Percentiles rank a stretch among this genome's conserved stretches.
Conservation (phyloP, 2,888 invertebrate species). For the Tigriopus californicus region DNA sequence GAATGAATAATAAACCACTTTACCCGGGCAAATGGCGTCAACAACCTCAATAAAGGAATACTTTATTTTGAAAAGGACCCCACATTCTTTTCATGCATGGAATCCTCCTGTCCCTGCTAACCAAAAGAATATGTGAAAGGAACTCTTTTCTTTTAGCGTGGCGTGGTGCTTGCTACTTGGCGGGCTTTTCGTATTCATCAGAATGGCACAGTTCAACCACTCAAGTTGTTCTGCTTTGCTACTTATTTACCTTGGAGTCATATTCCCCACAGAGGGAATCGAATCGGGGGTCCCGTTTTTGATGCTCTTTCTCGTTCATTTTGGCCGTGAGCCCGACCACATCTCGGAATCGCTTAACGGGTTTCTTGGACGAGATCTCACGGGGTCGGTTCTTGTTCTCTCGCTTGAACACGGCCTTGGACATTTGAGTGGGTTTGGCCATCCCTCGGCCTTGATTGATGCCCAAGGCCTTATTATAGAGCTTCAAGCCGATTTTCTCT, state of each 20-base stretch:
- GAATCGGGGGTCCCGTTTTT: conserved; percentile 4
- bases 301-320: neutral
- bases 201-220: too few relatives aligned
- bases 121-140: too few relatives aligned
- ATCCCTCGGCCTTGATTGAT: neutral
- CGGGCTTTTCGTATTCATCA: too few relatives aligned
- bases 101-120: too few relatives aligned
- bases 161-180: too few relatives aligned
- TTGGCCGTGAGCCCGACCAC: neutral
- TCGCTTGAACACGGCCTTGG: neutral
- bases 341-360: neutral
- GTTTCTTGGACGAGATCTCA: neutral
- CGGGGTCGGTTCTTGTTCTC: conserved; percentile 11
- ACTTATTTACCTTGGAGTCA: neutral
- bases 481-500: neutral
- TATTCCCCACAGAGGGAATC: conserved; percentile 6
- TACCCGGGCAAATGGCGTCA: too few relatives aligned
- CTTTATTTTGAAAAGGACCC: too few relatives aligned
- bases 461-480: neutral
- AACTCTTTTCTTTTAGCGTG: too few relatives aligned
- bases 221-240: too few relatives aligned
- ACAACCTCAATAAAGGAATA: too few relatives aligned
- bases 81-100: too few relatives aligned
- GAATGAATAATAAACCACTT: too few relatives aligned
- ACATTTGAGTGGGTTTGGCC: neutral